phyloP scores from a whole-genome alignment of 2,888 invertebrate genomes.

The Caenorhabditis sp. region DNA sequence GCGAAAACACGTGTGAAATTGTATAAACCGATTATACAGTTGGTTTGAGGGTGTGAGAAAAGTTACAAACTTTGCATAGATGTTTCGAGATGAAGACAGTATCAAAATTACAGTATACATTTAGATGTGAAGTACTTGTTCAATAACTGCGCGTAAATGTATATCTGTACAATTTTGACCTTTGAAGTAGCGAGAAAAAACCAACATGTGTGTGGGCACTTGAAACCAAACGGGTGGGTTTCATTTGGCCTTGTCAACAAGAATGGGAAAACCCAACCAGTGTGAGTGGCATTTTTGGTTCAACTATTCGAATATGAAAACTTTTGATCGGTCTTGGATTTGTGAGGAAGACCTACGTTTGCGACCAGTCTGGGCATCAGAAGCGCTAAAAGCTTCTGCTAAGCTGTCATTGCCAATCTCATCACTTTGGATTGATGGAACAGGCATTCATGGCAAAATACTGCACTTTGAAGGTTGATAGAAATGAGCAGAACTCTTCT shows the following conservation, averaged over 20 bases:
- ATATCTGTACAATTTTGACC: slow-evolving; percentile 20
- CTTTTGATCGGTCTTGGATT: no score
- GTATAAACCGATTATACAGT: background rate
- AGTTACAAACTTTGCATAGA: background rate
- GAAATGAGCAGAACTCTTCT: background rate
- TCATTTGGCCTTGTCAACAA: slow-evolving; percentile 29
- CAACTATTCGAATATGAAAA: no score
- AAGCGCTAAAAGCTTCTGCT: background rate
- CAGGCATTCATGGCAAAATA: background rate
- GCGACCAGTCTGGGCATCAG: no score
- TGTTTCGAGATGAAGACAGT: no score
- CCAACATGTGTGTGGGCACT: slow-evolving; percentile 46
- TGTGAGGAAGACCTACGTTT: no score
- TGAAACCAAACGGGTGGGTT: slow-evolving; percentile 55
- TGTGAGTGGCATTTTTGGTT: background rate
- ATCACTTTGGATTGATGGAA: slow-evolving; percentile 29
- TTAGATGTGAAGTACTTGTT: slow-evolving; percentile 15
- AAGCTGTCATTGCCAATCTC: slow-evolving; percentile 39
- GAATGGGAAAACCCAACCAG: background rate
- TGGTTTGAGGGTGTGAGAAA: background rate
- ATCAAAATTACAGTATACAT: no score
- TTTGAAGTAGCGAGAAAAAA: slow-evolving; percentile 22
- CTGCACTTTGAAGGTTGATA: background rate
- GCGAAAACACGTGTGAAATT: slow-evolving; percentile 8
- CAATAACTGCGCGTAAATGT: background rate